phyloP scores from a whole-genome alignment of 2,888 invertebrate genomes.

The Cheilosia vernalis region DNA sequence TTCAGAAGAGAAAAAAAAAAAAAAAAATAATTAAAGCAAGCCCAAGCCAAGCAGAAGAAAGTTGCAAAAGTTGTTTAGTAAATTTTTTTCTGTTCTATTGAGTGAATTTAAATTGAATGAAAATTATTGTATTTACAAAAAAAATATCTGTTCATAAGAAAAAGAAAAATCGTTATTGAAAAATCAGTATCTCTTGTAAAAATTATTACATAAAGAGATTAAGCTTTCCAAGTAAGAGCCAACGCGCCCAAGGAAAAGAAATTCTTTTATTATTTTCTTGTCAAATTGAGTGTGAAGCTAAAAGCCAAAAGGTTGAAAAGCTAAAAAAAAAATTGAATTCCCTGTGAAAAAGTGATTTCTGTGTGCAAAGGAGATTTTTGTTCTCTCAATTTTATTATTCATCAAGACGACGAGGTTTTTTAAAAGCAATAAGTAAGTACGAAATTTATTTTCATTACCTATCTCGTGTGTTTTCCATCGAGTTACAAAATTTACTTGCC shows the following conservation, averaged over 20 bases:
- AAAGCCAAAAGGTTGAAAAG: constrained; percentile 24
- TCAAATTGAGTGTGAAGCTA: constrained; percentile 9
- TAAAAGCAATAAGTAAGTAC: constrained; percentile 69
- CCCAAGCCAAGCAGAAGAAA: constrained; percentile 44
- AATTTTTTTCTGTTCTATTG: constrained; percentile 47
- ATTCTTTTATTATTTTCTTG: constrained; percentile 13
- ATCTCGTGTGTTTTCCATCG: background rate
- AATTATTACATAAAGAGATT: constrained; percentile 65
- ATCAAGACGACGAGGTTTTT: constrained; percentile 69
- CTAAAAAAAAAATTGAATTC: constrained; percentile 19
- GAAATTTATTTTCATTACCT: background rate
- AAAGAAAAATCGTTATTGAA: constrained; percentile 31
- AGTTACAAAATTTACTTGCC: background rate
- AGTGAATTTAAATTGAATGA: constrained; percentile 58
- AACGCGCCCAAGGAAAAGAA: constrained; percentile 26
- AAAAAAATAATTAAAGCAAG: constrained; percentile 28
- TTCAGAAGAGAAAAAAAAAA: constrained; percentile 19
- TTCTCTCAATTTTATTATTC: constrained; percentile 58
- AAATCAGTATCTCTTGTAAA: constrained; percentile 52
- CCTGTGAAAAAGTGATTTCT: constrained; percentile 57
- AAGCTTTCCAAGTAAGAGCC: constrained; percentile 58
- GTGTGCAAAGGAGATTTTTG: constrained; percentile 52
- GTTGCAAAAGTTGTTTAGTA: constrained; percentile 46
- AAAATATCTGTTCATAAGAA: constrained; percentile 7
- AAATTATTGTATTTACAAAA: constrained; percentile 14